A percentile compares a stretch with the other conserved stretches of the same genome.
Conservation (phyloP, 2,113 vertebrate species). For the Poecile atricapillus region DNA sequence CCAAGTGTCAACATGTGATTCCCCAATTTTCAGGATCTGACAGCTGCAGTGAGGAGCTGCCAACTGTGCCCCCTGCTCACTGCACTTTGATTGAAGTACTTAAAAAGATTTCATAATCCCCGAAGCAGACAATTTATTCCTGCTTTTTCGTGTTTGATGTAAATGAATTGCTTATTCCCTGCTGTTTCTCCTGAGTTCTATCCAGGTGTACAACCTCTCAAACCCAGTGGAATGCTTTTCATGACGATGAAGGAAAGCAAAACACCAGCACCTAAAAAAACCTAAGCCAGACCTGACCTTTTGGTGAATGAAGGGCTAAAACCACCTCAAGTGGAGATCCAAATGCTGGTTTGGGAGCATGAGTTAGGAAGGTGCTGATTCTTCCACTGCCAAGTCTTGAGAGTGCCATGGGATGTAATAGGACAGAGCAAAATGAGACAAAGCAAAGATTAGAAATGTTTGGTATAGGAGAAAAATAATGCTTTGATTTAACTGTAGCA, state of each 20-base stretch:
- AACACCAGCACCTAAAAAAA: neutral
- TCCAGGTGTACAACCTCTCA: constrained; percentile 10
- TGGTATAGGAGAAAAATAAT: neutral
- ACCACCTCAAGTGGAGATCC: neutral
- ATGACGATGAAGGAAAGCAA: neutral
- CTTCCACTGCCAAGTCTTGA: neutral
- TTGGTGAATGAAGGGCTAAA: neutral
- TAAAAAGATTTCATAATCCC: constrained; percentile 56
- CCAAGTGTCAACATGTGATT: constrained; percentile 73
- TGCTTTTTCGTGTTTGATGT: neutral
- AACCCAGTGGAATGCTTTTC: constrained; percentile 1
- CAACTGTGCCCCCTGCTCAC: constrained; percentile 61
- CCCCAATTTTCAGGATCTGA: constrained; percentile 68
- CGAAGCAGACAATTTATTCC: constrained; percentile 26
- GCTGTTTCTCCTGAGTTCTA: constrained; percentile 15
- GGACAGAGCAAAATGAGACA: neutral
- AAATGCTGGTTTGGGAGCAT: neutral
- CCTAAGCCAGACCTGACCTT: constrained; percentile 39
- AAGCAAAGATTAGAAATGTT: neutral
- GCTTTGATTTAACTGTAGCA: neutral
- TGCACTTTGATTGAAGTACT: constrained; percentile 60
- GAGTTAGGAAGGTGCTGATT: neutral
- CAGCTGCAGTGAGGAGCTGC: constrained; percentile 69
- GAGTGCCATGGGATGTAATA: neutral
- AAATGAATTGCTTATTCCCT: constrained; percentile 20